Evolutionary conservation across 2,113 vertebrate genomes (phyloP).

Genomic region (Ptilonorhynchus violaceus): DNA sequence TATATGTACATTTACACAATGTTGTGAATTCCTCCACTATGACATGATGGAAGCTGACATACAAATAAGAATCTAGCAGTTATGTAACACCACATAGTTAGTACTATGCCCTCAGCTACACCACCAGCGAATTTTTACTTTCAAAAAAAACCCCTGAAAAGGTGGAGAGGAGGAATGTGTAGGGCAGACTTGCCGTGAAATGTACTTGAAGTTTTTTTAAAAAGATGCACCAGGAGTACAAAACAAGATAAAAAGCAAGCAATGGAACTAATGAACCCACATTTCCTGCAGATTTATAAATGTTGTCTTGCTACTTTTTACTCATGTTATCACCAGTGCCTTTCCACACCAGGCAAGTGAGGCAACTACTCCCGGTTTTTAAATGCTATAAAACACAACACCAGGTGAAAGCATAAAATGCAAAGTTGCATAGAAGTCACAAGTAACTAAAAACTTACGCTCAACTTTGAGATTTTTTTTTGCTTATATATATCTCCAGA

Average conservation of each 20-base stretch:
- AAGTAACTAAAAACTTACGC: neutral
- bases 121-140: neutral
- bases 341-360: neutral
- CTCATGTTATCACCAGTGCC: neutral
- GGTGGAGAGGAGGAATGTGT: accelerated
- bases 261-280: neutral
- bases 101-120: neutral
- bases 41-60: neutral
- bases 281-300: neutral
- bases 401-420: neutral
- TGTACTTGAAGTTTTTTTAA: accelerated
- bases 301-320: neutral
- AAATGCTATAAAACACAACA: neutral
- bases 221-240: accelerated
- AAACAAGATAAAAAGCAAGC: neutral
- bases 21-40: neutral
- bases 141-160: neutral
- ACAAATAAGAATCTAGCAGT: neutral
- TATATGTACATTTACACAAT: neutral
- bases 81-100: neutral
- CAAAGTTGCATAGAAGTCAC: neutral
- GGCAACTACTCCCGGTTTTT: neutral
- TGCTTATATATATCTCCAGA: neutral
- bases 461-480: neutral
- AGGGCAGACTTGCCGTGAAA: neutral